Evolutionary conservation across 2,888 invertebrate genomes (phyloP), one percentile per base, ranked within the genome.

Genomic region (Pandemis heparana): DNA sequence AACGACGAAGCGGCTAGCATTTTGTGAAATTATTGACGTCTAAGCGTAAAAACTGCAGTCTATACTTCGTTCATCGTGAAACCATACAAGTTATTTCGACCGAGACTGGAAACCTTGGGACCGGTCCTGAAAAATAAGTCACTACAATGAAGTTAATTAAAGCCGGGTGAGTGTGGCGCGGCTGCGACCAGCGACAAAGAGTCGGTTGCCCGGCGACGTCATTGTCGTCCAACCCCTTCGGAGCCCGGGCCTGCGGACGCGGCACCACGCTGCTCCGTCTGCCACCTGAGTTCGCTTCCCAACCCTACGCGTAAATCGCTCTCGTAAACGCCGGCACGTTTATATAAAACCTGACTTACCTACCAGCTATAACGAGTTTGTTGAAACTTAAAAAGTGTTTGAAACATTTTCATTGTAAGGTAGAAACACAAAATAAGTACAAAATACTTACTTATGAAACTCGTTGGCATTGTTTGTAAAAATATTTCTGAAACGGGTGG

Each of bases 111-210:
- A 38, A 41, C 39, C 12, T 73, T 32, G n/a, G 32, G 32, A 59
- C 39, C 48, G 18, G 53, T 23, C 63, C 38, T 64, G 10, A n/a
- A 63, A 72, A 68, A 59, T 63, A 51, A 39, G 53, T 60, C 46
- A 38, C 60, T 68, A 72, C 73, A 75, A 70, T 69, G 38, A 62
- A 65, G 46, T 64, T 64, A 73, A 72, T 73, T 75, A 68, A 43
- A 60, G 51, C 41, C 12, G 60, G 16, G 53, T 46, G 39, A 32
- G 23, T 38, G 51, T 12, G 56, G 59, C 72, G 68, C 72, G 73
- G 63, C 73, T 59, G 70, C 43, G 70, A 65, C 61, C 65, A 61
- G 70, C 70, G 71, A 38, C 62, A 53, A 64, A 10, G 12, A 38
- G 38, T 14, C 41, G 53, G 71, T 70, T 71, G 70, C 66, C 66